phyloP scores from a whole-genome alignment of 2,888 invertebrate genomes.

The Stictocephala bisonia region DNA sequence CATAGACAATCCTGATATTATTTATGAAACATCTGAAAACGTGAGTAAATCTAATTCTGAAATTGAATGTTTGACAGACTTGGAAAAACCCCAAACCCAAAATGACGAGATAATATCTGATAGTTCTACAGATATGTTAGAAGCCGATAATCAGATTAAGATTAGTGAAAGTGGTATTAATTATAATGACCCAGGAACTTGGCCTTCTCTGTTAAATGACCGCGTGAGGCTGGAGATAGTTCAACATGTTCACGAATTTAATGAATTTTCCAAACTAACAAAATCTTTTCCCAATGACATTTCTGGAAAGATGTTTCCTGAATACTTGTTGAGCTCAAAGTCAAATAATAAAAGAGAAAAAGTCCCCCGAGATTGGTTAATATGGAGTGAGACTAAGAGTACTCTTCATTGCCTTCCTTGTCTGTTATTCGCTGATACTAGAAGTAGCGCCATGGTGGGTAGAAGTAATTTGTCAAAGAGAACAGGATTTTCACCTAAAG shows the following conservation, averaged over 20 bases:
- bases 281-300: neutral
- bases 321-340: neutral
- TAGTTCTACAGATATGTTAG: too few relatives aligned
- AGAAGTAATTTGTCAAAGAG: neutral
- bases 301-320: neutral
- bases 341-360: neutral
- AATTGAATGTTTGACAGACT: too few relatives aligned
- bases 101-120: too few relatives aligned
- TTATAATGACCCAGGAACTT: slow-evolving; percentile 4
- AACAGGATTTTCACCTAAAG: neutral
- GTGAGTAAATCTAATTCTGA: too few relatives aligned
- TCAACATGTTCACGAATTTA: neutral
- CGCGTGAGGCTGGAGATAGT: neutral
- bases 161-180: too few relatives aligned
- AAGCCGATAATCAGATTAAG: too few relatives aligned
- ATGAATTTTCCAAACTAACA: neutral
- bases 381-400: neutral
- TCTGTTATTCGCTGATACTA: neutral
- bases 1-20: too few relatives aligned
- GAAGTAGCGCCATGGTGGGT: too few relatives aligned
- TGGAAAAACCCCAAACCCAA: too few relatives aligned
- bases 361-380: neutral
- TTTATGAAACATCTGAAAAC: too few relatives aligned
- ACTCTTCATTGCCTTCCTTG: slow-evolving; percentile 6
- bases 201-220: neutral